phyloP scores from a whole-genome alignment of 2,797 vertebrate genomes.

The Fistularia tabacaria region DNA sequence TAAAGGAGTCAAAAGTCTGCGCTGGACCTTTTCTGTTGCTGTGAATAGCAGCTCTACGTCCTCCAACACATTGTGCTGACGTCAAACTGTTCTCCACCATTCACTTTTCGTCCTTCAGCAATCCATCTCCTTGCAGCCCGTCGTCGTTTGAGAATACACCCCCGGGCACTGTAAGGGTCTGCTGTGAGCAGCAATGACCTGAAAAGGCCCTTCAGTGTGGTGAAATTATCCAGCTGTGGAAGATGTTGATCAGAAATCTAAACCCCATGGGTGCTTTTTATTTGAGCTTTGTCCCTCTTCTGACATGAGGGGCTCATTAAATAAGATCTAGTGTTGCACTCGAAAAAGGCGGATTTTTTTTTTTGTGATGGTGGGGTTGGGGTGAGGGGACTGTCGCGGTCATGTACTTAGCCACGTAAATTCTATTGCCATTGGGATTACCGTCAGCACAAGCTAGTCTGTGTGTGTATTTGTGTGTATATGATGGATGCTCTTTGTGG shows the following conservation, averaged over 20 bases:
- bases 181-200: conserved; percentile 27
- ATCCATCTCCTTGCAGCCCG: conserved; percentile 4
- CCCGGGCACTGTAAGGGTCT: conserved; percentile 23
- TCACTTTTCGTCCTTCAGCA: conserved; percentile 18
- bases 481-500: conserved; percentile 15
- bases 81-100: conserved; percentile 15
- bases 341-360: conserved; percentile 13
- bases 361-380: no score
- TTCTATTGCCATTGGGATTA: conserved; percentile 24
- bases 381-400: conserved; percentile 32
- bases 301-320: conserved; percentile 58
- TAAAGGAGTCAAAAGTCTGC: background rate
- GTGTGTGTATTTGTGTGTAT: conserved; percentile 4
- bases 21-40: background rate
- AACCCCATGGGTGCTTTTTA: conserved; percentile 25
- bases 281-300: conserved; percentile 59
- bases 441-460: background rate
- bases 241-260: conserved; percentile 20
- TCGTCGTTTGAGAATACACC: conserved; percentile 37
- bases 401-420: conserved; percentile 41
- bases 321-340: conserved; percentile 37
- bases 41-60: background rate
- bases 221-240: conserved; percentile 18
- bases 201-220: conserved; percentile 20
- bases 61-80: background rate